Evolutionary conservation across 2,797 vertebrate species (phyloP), one percentile per base, ranked within the genome.

Genomic region (Aeoliscus strigatus): DNA sequence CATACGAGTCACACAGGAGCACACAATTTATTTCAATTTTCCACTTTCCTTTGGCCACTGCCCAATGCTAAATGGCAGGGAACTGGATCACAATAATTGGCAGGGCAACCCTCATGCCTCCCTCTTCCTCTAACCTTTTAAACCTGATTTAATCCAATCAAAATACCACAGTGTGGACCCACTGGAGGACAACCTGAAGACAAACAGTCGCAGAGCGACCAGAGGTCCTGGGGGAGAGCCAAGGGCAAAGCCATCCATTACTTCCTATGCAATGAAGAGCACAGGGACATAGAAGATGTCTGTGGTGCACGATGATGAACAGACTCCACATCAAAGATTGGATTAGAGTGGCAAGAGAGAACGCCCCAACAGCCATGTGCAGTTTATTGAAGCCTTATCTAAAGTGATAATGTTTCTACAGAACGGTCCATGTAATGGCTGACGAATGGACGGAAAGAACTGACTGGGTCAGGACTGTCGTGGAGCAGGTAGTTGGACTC

Each of bases 321-420:
- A 61, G 70, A 78, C 80, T 78, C 65, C 74, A 73, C 70, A 70
- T 85, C 70, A 65, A 40, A 82, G 79, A 88, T 88, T 87, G 75
- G 82, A 90, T 89, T 88, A 87, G 65, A 81, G 80, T 75, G 60
- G 79, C 79, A 76, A 71, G 73, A 77, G 69, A 69, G 72, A 70
- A 66, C 72, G 64, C 60, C 74, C 73, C 87, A 85, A 84, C 87
- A 88, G 82, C 80, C 54, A 83, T 73, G 79, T 60, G 28, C 73
- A 77, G 75, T 85, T 86, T 83, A 86, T 81, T 82, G 83, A 79
- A 77, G 79, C 74, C 82, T 85, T 82, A 84, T 88, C 82, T 82
- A 73, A 81, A 88, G 86, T 39, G 77, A 87, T 87, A 82, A 86
- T 86, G 82, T 86, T 85, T 78, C 78, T 63, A 74, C 52, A 75